Percentiles rank a stretch among this genome's conserved stretches.
phyloP scores from a whole-genome alignment of 2,113 vertebrate genomes.

The Campylorhamphus procurvoides region DNA sequence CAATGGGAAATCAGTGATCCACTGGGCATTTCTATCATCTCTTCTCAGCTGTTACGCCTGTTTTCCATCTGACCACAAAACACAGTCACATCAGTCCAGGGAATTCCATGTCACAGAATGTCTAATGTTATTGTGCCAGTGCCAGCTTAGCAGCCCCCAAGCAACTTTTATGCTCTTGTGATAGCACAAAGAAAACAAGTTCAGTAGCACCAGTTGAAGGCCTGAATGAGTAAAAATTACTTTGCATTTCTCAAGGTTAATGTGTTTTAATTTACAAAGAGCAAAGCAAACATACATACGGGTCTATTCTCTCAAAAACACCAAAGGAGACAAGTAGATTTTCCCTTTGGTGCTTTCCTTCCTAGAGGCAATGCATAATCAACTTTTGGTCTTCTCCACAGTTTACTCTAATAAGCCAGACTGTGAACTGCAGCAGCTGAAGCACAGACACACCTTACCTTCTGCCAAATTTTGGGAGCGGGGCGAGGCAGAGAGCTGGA shows the following conservation, averaged over 20 bases:
- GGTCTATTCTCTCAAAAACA: not conserved
- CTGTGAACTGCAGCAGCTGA: not conserved
- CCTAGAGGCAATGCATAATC: not conserved
- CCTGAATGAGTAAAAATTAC: not conserved
- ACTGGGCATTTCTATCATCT: not conserved
- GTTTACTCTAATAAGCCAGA: not conserved
- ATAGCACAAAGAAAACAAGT: not conserved
- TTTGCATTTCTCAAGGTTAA: not conserved
- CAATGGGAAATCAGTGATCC: not conserved
- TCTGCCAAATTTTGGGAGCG: not conserved
- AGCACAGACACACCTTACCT: not conserved
- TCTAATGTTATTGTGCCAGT: not conserved
- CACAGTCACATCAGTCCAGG: not conserved
- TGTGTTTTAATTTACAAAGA: not conserved
- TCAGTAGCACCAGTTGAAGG: not conserved
- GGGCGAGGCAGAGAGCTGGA: conserved; percentile 2
- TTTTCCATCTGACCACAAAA: not conserved
- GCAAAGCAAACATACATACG: not conserved
- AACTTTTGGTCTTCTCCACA: not conserved
- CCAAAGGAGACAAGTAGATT: not conserved
- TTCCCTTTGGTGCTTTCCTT: conserved; percentile 11
- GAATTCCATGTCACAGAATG: not conserved
- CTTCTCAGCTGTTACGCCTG: not conserved
- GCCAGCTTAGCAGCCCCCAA: not conserved
- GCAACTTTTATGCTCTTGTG: fast-evolving